A percentile compares a stretch with the other conserved stretches of the same genome.
phyloP scores from a whole-genome alignment of 1,140 invertebrate genomes.

The Pteromalus puparum region DNA sequence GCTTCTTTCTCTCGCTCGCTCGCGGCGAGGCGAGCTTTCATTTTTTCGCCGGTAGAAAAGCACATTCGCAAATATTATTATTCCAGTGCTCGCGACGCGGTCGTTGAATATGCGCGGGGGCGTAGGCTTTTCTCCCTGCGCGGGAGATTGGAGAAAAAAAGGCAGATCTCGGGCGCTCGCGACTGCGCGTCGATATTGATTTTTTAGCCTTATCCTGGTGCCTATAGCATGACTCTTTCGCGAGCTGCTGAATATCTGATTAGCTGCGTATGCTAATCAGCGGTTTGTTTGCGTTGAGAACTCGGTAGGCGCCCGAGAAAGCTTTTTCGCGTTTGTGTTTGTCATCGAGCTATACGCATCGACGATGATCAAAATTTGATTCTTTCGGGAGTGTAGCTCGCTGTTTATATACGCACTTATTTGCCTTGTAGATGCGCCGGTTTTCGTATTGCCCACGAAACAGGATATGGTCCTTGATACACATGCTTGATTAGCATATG shows the following conservation, averaged over 20 bases:
- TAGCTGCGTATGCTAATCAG: neutral
- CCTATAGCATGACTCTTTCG: neutral
- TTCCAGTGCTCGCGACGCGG: neutral
- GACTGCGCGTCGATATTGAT: neutral
- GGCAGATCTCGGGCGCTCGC: neutral
- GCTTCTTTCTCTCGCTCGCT: neutral
- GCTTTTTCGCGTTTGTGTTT: neutral
- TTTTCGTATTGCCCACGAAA: neutral
- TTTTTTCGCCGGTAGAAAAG: neutral
- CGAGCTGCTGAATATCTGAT: neutral
- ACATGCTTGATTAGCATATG: conserved; percentile 22
- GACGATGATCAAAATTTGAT: neutral
- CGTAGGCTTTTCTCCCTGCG: too few species aligned
- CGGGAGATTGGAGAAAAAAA: neutral
- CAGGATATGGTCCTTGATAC: neutral
- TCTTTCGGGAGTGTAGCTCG: neutral
- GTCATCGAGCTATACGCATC: neutral
- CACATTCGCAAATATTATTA: conserved; percentile 25
- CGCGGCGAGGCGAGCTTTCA: neutral
- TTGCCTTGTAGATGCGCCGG: neutral
- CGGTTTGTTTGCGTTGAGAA: too few species aligned
- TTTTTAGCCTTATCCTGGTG: neutral
- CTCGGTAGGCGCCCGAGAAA: too few species aligned
- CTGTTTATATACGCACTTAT: neutral
- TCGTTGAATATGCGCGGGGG: neutral